Evolutionary conservation across 2,888 invertebrate species (phyloP), one percentile per base, ranked within the genome.

Genomic region (Napeogenes inachia): DNA sequence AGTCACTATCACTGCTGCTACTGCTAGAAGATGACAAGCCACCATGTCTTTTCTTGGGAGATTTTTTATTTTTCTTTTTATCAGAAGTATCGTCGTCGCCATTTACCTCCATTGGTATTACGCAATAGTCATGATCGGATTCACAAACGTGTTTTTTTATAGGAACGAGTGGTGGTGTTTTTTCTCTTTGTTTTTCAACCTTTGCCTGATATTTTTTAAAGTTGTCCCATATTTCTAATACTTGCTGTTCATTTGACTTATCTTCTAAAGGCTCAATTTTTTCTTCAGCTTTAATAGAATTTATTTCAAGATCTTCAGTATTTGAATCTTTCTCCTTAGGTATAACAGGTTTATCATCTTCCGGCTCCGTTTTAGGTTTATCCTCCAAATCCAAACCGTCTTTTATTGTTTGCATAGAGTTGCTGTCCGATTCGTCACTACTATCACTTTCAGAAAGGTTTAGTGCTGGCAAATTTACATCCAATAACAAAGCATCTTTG

Each of bases 401-500:
- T 60, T 74, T 71, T 57, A 67, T 63, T 75, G 77, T 33, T 2
- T 85, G 74, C 61, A 78, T 69, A 21, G 75, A 66, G 45, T 84
- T 89, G 74, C 79, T 80, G 67, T 90, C 89, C 21, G 90, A 92
- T 67, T 95, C 95, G 64, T 93, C 93, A 71, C 94, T 95, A 68
- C 94, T 95, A 73, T 96, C 96, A 78, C 96, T 96, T 75, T 96
- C 96, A 0, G 96, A 96, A 53, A 97, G 89, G 89, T 96, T 96
- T 53, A 96, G 87, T 3, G 95, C 96, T 3, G 96, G 96, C 60
- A 97, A 86, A 85, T 96, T 90, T 4, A 90, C 90, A 78, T 91
- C 91, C 68, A 91, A 72, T 64, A 91, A 74, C 68, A 91, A 78
- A 57, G 89, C 84, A 76, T 91, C 90, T 71, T 90, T 91, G 65